phyloP scores from a whole-genome alignment of 2,888 invertebrate genomes.

The Scrobipalpa atriplicella region DNA sequence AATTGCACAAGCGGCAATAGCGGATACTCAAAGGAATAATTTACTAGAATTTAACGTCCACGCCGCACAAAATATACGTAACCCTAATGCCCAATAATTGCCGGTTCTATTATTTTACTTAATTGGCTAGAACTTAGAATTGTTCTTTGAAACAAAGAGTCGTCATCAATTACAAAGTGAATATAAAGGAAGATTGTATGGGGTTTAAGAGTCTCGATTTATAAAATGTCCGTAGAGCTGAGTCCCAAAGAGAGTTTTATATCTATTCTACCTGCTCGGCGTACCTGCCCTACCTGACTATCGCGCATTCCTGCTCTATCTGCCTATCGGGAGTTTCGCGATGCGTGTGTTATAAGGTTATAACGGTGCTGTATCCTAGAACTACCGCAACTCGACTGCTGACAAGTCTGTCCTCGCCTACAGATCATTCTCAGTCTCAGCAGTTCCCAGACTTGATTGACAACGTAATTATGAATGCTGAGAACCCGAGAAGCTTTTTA shows the following conservation, averaged over 20 bases:
- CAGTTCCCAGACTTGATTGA: constrained; percentile 57
- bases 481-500: constrained; percentile 46
- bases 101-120: constrained; percentile 7
- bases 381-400: constrained; percentile 38
- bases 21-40: constrained; percentile 13
- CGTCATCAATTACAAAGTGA: constrained; percentile 3
- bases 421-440: constrained; percentile 52
- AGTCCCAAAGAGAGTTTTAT: constrained; percentile 3
- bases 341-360: constrained; percentile 60
- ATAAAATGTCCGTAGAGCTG: background rate
- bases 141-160: constrained; percentile 5
- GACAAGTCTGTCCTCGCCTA: constrained; percentile 54
- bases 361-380: constrained; percentile 57
- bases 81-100: constrained; percentile 13
- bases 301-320: constrained; percentile 75
- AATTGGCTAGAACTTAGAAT: background rate
- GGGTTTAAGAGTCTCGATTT: background rate
- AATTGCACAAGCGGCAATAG: constrained; percentile 14
- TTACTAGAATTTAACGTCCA: constrained; percentile 5
- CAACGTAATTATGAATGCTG: constrained; percentile 66
- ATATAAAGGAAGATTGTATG: constrained; percentile 5
- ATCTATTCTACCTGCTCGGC: constrained; percentile 15
- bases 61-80: constrained; percentile 9
- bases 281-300: constrained; percentile 37
- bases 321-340: constrained; percentile 56